phyloP scores from a whole-genome alignment of 2,797 vertebrate species.

The Sciurus carolinensis region DNA sequence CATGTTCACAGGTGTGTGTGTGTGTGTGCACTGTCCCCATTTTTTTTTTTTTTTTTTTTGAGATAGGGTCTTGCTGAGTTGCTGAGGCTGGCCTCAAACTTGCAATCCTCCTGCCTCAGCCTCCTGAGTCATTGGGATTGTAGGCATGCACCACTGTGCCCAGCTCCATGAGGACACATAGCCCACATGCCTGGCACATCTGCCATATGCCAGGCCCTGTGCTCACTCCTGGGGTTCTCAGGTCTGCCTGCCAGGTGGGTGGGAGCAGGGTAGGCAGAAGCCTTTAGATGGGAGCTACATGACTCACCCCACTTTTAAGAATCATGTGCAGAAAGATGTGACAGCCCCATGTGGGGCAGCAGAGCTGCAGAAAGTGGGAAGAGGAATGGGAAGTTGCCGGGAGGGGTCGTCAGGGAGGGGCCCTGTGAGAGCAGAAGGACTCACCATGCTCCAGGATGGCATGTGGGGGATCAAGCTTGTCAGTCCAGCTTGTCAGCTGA shows the following conservation, averaged over 20 bases:
- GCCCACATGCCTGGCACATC: fast-evolving
- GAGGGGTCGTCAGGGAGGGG: background rate
- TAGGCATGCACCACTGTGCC: too few relatives aligned
- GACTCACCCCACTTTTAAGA: background rate
- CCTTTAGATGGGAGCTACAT: background rate
- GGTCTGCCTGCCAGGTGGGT: background rate
- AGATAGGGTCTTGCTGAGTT: too few relatives aligned
- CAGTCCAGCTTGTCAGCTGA: background rate
- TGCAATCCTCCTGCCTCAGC: too few relatives aligned
- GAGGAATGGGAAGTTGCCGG: background rate
- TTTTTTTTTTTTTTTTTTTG: too few relatives aligned
- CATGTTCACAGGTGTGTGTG: background rate
- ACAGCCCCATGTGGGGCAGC: background rate
- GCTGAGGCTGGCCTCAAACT: too few relatives aligned
- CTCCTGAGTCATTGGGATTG: too few relatives aligned
- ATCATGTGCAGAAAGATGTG: background rate
- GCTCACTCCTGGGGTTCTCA: background rate
- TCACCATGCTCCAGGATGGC: background rate
- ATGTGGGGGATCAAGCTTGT: too few relatives aligned
- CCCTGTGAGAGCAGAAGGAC: background rate
- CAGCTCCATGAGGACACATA: background rate
- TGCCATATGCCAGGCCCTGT: background rate
- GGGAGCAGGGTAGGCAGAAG: too few relatives aligned
- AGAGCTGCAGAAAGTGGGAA: background rate
- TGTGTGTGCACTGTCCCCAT: too few relatives aligned